A percentile compares a stretch with the other conserved stretches of the same genome.
phyloP scores from a whole-genome alignment of 2,113 vertebrate genomes.

The Ranitomeya imitator region DNA sequence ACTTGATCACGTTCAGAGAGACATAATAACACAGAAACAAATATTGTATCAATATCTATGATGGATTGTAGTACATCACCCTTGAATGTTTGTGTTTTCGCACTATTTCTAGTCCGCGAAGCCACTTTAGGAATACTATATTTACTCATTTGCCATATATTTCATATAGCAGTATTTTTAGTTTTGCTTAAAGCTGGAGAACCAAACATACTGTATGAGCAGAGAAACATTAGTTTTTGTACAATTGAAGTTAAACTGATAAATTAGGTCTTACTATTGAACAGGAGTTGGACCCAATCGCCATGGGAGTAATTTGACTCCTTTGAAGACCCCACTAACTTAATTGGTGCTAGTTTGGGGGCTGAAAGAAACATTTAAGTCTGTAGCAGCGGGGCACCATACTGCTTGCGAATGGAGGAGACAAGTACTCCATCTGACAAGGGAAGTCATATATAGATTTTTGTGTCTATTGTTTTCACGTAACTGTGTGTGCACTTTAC shows the following conservation, averaged over 20 bases:
- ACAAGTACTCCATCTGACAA: conserved; percentile 90
- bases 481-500: conserved; percentile 99
- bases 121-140: not conserved
- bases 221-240: conserved; percentile 72
- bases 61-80: not conserved
- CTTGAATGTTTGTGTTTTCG: not conserved
- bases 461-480: conserved; percentile 99
- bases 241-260: conserved; percentile 96
- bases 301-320: conserved; percentile 85
- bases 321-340: conserved; percentile 85
- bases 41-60: not conserved
- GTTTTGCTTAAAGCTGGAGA: conserved; percentile 64
- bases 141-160: conserved; percentile 14
- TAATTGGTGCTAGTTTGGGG: conserved; percentile 93
- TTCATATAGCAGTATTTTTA: conserved; percentile 43
- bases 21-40: not conserved
- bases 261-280: conserved; percentile 99
- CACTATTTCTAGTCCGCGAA: not conserved
- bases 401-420: conserved; percentile 88
- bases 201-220: conserved; percentile 70
- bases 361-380: conserved; percentile 85
- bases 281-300: conserved; percentile 87
- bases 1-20: not conserved
- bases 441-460: conserved; percentile 99
- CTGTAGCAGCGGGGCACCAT: conserved; percentile 79